Evolutionary conservation across 2,888 invertebrate species (phyloP).

Genomic region (Ophioninae sp.): DNA sequence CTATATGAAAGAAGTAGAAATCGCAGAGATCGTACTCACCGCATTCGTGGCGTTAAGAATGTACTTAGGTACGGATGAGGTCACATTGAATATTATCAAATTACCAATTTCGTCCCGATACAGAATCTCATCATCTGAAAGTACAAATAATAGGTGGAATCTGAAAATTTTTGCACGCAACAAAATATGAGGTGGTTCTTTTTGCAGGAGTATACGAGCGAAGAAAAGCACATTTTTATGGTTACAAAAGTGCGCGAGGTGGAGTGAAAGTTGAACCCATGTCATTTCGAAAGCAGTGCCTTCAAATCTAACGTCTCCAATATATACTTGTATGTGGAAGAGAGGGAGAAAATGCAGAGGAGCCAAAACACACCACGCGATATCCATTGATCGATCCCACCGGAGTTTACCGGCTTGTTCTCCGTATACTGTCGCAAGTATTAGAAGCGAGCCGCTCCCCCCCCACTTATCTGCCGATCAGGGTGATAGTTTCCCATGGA

Average conservation of each 20-base stretch:
- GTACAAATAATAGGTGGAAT: slow-evolving; percentile 22
- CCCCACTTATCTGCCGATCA: no score
- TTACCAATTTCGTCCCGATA: slow-evolving; percentile 84
- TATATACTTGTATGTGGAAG: slow-evolving; percentile 13
- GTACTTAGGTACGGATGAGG: slow-evolving; percentile 77
- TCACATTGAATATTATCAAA: slow-evolving; percentile 83
- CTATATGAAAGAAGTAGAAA: not conserved
- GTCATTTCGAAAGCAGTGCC: slow-evolving; percentile 46
- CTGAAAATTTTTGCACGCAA: not conserved
- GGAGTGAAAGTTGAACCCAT: slow-evolving; percentile 35
- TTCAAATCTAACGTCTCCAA: not conserved
- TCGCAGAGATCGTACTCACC: slow-evolving; percentile 77
- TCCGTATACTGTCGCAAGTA: slow-evolving; percentile 47
- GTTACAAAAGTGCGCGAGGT: slow-evolving; percentile 16
- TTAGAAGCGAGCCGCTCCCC: slow-evolving; percentile 28
- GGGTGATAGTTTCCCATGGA: no score
- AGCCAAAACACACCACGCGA: slow-evolving; percentile 41
- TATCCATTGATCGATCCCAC: slow-evolving; percentile 54
- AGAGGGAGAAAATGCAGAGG: slow-evolving; percentile 48
- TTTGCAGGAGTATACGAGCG: not conserved
- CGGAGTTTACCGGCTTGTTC: slow-evolving; percentile 49
- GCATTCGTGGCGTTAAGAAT: slow-evolving; percentile 82
- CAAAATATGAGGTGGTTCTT: not conserved
- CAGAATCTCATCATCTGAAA: slow-evolving; percentile 85
- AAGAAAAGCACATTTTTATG: slow-evolving; percentile 33